Percentiles rank a stretch among this genome's conserved stretches.
These are phyloP conservation scores for Chloropsis hardwickii DNA, from an alignment of 2,113 vertebrate genomes.

Conservation along the genomic window DNA sequence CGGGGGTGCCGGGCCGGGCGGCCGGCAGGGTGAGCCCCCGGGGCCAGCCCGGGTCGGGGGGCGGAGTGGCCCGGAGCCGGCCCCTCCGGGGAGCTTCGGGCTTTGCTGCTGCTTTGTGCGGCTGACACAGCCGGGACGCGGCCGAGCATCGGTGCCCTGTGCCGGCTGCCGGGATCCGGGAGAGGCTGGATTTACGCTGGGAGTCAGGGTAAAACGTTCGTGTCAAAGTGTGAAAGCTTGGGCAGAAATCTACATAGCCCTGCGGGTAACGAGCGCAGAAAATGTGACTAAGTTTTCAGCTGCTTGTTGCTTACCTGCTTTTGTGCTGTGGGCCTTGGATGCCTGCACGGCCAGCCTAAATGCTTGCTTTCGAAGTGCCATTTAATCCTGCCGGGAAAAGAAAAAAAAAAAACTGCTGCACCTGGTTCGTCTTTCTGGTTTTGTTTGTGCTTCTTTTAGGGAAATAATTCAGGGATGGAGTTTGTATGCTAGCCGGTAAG, in stretches of 20 bases:
- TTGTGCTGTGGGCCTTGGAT: not conserved
- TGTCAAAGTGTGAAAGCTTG: not conserved
- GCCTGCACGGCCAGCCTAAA: not conserved
- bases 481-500: not conserved
- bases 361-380: not conserved
- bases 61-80: not conserved
- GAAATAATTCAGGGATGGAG: not conserved
- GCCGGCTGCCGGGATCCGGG: not conserved
- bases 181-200: not conserved
- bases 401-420: not conserved
- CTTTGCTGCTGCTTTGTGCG: not conserved
- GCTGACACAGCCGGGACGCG: not conserved
- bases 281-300: not conserved
- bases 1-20: not conserved
- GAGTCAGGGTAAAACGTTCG: not conserved
- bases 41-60: not conserved
- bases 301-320: not conserved
- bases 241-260: accelerated
- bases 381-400: not conserved
- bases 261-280: not conserved
- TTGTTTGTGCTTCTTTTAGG: not conserved
- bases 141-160: not conserved
- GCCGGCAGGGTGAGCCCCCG: not conserved
- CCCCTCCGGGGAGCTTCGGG: not conserved
- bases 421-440: not conserved